Percentiles rank a stretch among this genome's conserved stretches.
Evolutionary conservation across 2,113 vertebrate species (phyloP).

Genomic region (Semicossyphus pulcher): DNA sequence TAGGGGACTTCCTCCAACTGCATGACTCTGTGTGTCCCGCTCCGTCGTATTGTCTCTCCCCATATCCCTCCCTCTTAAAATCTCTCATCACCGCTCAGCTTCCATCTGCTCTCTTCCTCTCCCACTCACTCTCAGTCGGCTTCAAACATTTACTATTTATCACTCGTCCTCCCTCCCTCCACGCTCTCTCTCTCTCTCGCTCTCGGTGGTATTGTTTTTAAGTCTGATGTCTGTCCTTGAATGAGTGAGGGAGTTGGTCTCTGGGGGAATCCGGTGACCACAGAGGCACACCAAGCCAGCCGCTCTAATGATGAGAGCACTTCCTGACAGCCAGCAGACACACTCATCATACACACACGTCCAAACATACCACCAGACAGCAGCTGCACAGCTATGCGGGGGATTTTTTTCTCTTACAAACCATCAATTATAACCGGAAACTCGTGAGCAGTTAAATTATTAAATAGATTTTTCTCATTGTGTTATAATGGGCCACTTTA

Average conservation of each 20-base stretch:
- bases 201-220: constrained; percentile 80
- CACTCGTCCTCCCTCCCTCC: constrained; percentile 38
- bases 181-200: constrained; percentile 28
- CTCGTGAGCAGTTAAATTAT: background rate
- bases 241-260: constrained; percentile 70
- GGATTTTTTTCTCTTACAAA: background rate
- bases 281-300: constrained; percentile 57
- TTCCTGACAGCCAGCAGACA: constrained; percentile 63
- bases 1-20: constrained; percentile 80
- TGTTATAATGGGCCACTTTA: background rate
- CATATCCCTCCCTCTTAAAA: constrained; percentile 67
- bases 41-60: constrained; percentile 72
- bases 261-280: constrained; percentile 69
- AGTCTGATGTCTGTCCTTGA: constrained; percentile 84
- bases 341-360: constrained; percentile 10
- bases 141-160: constrained; percentile 63
- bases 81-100: constrained; percentile 66
- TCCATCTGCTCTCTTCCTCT: constrained; percentile 70
- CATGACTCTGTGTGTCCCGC: constrained; percentile 59
- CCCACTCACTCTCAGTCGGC: constrained; percentile 49
- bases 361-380: background rate
- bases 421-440: background rate
- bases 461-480: background rate
- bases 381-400: background rate
- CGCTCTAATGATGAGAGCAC: constrained; percentile 80